Percentiles rank a stretch among this genome's conserved stretches.
phyloP scores from a whole-genome alignment of 35 echinoderm and acorn worm species.

The Ophiothrix spiculata region DNA sequence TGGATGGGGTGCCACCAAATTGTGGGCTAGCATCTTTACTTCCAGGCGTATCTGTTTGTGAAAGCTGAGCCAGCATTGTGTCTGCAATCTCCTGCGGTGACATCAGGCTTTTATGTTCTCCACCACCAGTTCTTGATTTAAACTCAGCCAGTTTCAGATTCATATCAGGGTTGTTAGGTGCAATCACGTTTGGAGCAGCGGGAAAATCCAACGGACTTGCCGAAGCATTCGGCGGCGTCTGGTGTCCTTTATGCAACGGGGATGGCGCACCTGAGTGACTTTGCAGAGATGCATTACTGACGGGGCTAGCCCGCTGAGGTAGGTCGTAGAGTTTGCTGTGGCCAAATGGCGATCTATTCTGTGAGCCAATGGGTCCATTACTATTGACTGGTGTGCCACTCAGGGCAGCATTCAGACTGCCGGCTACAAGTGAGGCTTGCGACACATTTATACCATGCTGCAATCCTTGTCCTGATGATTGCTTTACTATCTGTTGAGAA shows the following conservation, averaged over 20 bases:
- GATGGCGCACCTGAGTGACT: conserved; percentile 23
- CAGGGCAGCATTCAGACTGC: not conserved
- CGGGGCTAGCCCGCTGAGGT: not conserved
- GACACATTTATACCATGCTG: too few relatives aligned
- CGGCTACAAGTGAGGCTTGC: not conserved
- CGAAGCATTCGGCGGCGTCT: conserved; percentile 35
- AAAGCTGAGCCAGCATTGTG: conserved; percentile 89
- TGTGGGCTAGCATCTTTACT: conserved; percentile 10
- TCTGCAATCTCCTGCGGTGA: conserved; percentile 99
- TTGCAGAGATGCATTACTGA: not conserved
- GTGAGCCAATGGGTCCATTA: not conserved
- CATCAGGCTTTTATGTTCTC: conserved; percentile 61
- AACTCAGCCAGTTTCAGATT: conserved; percentile 92
- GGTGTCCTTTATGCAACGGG: conserved; percentile 57
- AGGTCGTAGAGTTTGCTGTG: not conserved
- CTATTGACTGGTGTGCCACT: not conserved
- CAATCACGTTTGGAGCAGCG: conserved; percentile 82
- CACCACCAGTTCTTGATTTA: conserved; percentile 71
- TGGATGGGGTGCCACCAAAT: conserved; percentile 1
- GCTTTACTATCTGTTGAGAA: too few relatives aligned
- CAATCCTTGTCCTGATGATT: too few relatives aligned
- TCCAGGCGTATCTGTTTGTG: conserved; percentile 49
- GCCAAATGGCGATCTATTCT: not conserved
- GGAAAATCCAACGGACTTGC: conserved; percentile 65
- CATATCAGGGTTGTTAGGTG: conserved; percentile 88